phyloP scores from a whole-genome alignment of 2,113 vertebrate genomes.

The Archilochus colubris region DNA sequence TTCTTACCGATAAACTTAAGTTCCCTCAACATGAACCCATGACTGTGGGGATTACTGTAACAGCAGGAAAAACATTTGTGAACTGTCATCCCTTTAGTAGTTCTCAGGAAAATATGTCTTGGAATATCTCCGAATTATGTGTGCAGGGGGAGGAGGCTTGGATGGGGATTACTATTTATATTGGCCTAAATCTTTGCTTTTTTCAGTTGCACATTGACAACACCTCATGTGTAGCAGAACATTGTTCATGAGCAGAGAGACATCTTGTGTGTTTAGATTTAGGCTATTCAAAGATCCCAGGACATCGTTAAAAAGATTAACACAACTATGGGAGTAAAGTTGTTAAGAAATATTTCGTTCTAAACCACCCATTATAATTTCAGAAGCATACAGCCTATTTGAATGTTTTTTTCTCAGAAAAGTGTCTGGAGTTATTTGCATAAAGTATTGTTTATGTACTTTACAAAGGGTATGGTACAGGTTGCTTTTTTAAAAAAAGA shows the following conservation, averaged over 20 bases:
- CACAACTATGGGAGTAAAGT: neutral
- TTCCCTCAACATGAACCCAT: neutral
- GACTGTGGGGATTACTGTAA: neutral
- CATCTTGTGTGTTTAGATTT: neutral
- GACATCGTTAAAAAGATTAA: conserved; percentile 6
- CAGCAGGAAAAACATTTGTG: conserved; percentile 46
- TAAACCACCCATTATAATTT: neutral
- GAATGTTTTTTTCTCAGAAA: neutral
- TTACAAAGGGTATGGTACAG: neutral
- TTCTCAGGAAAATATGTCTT: conserved; percentile 5
- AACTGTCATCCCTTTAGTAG: conserved; percentile 19
- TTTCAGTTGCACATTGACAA: conserved; percentile 20
- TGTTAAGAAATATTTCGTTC: neutral
- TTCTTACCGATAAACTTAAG: neutral
- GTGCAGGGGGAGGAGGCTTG: conserved; percentile 12
- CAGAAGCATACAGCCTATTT: neutral
- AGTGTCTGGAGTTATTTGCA: conserved; percentile 9
- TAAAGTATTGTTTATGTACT: neutral
- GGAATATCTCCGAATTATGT: conserved; percentile 48
- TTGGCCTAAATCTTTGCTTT: conserved; percentile 44
- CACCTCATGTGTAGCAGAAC: neutral
- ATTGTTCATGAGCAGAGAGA: neutral
- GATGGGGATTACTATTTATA: conserved; percentile 23
- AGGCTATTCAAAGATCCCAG: neutral
- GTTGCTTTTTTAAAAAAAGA: neutral